Percentiles rank a stretch among this genome's conserved stretches.
These are phyloP conservation scores for Drosophila helvetica DNA, from an alignment of 2,888 invertebrate species.

Conservation along the genomic window DNA sequence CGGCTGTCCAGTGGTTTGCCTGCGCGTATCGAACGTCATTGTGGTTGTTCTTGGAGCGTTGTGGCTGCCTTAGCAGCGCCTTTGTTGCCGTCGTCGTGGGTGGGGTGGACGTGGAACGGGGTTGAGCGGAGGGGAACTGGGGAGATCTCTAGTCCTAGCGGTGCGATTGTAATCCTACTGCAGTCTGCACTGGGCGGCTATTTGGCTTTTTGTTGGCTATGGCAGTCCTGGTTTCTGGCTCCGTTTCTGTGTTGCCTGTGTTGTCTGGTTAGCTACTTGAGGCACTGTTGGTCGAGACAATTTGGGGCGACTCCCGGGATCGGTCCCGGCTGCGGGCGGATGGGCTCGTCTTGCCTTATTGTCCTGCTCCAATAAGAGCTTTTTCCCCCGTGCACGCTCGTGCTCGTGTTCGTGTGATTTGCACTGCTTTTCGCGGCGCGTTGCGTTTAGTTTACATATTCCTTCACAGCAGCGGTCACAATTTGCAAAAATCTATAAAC, in stretches of 20 bases:
- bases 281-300: conserved; percentile 69
- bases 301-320: conserved; percentile 39
- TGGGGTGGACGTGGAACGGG: conserved; percentile 4
- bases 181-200: conserved; percentile 73
- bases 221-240: conserved; percentile 63
- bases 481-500: conserved; percentile 82
- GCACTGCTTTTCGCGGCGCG: conserved; percentile 63
- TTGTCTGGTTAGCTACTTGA: conserved; percentile 55
- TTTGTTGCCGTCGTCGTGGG: conserved; percentile 40
- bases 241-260: conserved; percentile 34
- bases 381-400: conserved; percentile 3
- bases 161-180: conserved; percentile 53
- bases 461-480: conserved; percentile 73
- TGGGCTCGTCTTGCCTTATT: conserved; percentile 33
- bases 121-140: conserved; percentile 13
- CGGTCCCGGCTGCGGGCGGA: conserved; percentile 8
- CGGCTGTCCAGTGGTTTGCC: conserved; percentile 67
- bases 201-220: conserved; percentile 64
- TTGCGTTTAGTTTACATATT: conserved; percentile 80
- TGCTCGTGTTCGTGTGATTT: conserved; percentile 34
- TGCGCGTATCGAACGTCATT: conserved; percentile 84
- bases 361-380: conserved; percentile 58
- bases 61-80: conserved; percentile 55
- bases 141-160: conserved; percentile 17
- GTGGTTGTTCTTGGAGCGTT: conserved; percentile 43